Evolutionary conservation across 2,113 vertebrate genomes (phyloP).

Genomic region (Stomatorhinus ivindoensis): DNA sequence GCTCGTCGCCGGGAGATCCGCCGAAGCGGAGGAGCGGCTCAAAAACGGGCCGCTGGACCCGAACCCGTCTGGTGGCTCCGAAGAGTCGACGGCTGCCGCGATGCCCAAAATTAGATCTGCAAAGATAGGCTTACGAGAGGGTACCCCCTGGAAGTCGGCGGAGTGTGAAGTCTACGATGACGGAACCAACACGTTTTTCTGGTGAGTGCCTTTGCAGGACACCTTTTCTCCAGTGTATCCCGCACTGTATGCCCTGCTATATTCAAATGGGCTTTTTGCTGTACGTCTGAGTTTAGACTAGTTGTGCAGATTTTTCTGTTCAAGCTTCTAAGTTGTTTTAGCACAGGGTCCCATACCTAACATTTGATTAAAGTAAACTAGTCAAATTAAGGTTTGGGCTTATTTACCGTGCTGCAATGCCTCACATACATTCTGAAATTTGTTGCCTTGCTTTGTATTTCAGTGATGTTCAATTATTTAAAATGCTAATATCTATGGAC

Average conservation of each 20-base stretch:
- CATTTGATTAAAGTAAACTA: background rate
- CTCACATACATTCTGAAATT: background rate
- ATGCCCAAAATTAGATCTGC: constrained; percentile 35
- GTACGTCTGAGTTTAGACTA: background rate
- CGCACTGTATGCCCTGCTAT: too few species aligned
- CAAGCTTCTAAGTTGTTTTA: background rate
- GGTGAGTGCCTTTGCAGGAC: constrained; percentile 60
- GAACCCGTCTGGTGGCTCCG: background rate
- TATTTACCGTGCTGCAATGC: background rate
- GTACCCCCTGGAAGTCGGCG: constrained; percentile 57
- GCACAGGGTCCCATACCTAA: background rate
- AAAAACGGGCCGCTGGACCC: constrained; percentile 40
- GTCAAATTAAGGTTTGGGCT: background rate
- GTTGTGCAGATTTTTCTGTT: background rate
- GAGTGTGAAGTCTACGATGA: constrained; percentile 90
- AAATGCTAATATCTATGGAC: background rate
- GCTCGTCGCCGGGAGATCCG: constrained; percentile 27
- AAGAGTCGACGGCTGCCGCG: constrained; percentile 19
- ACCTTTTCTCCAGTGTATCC: background rate
- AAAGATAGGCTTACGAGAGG: constrained; percentile 52
- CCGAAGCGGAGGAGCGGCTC: constrained; percentile 39
- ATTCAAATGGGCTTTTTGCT: background rate
- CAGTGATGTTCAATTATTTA: background rate
- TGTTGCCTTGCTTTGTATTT: background rate
- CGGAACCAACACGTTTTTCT: constrained; percentile 97